Conservation (phyloP, 2,888 invertebrate genomes). For the Bombylius major region DNA sequence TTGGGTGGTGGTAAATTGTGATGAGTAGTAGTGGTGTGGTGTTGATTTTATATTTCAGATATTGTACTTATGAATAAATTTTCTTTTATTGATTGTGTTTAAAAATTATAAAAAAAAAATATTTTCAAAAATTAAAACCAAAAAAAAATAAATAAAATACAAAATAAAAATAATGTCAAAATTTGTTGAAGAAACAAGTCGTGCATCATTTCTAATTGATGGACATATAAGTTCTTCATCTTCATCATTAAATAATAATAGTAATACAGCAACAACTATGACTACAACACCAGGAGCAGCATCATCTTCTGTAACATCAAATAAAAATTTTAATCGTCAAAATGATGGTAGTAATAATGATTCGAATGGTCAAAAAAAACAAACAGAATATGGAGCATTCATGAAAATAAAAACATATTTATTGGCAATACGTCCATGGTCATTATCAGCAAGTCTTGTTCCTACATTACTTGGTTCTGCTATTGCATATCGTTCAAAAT, state of each 20-base stretch:
- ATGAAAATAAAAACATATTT: slow-evolving; percentile 85
- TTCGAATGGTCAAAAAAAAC: background rate
- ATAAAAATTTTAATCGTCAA: background rate
- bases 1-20: too few species aligned
- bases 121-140: too few species aligned
- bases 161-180: slow-evolving; percentile 6
- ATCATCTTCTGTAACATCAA: background rate
- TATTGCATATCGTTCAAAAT: slow-evolving; percentile 71
- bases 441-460: slow-evolving; percentile 78
- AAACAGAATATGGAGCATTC: slow-evolving; percentile 34
- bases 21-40: too few species aligned
- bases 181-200: slow-evolving; percentile 2
- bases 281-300: background rate
- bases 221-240: background rate
- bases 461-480: slow-evolving; percentile 84
- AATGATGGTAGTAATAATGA: too few species aligned
- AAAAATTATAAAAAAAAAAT: too few species aligned
- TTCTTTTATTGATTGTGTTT: too few species aligned
- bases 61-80: too few species aligned
- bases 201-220: slow-evolving; percentile 4
- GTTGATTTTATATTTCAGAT: too few species aligned
- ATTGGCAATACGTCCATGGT: slow-evolving; percentile 85
- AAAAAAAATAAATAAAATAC: background rate
- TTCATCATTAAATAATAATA: background rate
- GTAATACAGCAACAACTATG: background rate